Evolutionary conservation across 2,113 vertebrate species (phyloP), one percentile per base, ranked within the genome.

Genomic region (Callionymus lyra): DNA sequence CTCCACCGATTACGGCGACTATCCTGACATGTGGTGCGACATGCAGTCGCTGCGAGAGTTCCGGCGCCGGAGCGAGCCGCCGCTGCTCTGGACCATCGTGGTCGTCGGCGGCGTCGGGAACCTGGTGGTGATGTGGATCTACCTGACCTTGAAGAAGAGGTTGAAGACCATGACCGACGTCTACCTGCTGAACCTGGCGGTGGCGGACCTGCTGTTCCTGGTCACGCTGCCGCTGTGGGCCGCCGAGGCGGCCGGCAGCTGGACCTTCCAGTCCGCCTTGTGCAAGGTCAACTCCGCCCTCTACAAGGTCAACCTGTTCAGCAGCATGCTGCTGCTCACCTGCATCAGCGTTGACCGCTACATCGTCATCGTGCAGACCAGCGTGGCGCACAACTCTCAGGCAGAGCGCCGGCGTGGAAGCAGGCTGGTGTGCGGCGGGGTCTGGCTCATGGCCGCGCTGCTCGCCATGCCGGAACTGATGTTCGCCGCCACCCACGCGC

Each of bases 301-400:
- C 57, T 94, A 93, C 65, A 91, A 90, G 70, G 81, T 90, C 53
- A 93, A 93, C 65, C 88, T 93, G 56, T 95, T 90, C 16, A 80
- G 90, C 74, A 86, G 87, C 34, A 83, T 82, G 73, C 54, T 97
- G 10, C 80, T 97, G 21, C 84, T 97, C 15, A 88, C 82, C 38
- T 91, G 89, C 68, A 88, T 94, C 74, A 93, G 92, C 4, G 70
- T 89, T 12, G 90, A 93, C 62, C 83, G 92, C 40, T 94, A 93
- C 50, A 54, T 89, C 2, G 87, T 79, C 44, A 79, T 95, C 0
- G 90, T 86, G 1, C 84, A 80, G 67, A 76, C 82, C 0, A 80
- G 44, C 33, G 86, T 72, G 44, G 85, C 84, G 0, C 88, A 80
- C 19, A 78, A 75, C 47, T 84, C 74, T 4, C 83, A 80, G 75